phyloP scores from a whole-genome alignment of 2,888 invertebrate species.

The Drosophila paracracens region DNA sequence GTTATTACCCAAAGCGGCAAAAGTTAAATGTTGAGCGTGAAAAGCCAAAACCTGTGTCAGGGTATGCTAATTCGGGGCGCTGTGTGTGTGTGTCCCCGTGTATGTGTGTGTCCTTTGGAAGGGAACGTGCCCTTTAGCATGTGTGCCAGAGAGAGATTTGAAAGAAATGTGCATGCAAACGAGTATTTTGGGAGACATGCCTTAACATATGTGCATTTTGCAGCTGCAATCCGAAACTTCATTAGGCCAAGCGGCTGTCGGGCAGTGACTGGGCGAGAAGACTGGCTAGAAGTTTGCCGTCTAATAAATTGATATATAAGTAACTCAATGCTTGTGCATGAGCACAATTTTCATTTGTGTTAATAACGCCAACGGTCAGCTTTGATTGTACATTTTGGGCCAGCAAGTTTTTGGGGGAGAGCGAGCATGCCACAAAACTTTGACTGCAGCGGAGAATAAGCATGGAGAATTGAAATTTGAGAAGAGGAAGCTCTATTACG shows the following conservation, averaged over 20 bases:
- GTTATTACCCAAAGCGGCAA: constrained; percentile 35
- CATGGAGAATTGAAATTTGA: neutral
- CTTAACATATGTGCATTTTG: constrained; percentile 23
- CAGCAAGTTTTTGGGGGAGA: constrained; percentile 34
- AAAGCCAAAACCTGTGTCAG: constrained; percentile 41
- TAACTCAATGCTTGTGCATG: constrained; percentile 47
- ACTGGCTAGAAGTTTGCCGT: constrained; percentile 46
- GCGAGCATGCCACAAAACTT: constrained; percentile 30
- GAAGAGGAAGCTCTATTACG: constrained; percentile 58
- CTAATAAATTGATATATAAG: constrained; percentile 67
- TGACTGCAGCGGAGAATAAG: constrained; percentile 22
- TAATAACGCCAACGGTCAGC: constrained; percentile 69
- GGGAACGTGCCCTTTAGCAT: constrained; percentile 17
- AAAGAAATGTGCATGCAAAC: constrained; percentile 17
- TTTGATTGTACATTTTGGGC: constrained; percentile 72
- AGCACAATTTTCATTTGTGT: constrained; percentile 59
- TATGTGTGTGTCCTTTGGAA: constrained; percentile 10
- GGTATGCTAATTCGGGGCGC: constrained; percentile 33
- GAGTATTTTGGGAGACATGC: constrained; percentile 3
- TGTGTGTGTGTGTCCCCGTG: neutral
- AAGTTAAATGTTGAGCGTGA: constrained; percentile 55
- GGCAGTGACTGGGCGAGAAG: neutral
- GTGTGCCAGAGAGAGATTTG: constrained; percentile 29
- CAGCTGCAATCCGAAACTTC: constrained; percentile 59
- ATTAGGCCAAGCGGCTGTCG: constrained; percentile 63